Conservation (phyloP, 2,113 vertebrate species). For the Pogona vitticeps region DNA sequence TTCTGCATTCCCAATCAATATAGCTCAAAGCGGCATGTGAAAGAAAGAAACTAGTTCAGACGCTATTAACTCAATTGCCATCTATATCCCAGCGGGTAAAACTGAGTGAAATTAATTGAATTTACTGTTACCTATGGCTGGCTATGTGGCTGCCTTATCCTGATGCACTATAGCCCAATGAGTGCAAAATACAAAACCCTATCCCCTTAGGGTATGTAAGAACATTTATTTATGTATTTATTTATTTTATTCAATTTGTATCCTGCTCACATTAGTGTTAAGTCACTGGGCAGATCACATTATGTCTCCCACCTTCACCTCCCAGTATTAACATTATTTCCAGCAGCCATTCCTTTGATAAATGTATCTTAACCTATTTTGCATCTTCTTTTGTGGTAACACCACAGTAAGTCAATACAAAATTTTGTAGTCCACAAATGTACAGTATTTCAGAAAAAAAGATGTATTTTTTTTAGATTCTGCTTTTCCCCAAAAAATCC, state of each 20-base stretch:
- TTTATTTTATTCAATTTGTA: too few species aligned
- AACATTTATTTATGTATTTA: too few species aligned
- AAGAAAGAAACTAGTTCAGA: background rate
- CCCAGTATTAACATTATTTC: background rate
- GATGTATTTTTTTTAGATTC: background rate
- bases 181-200: background rate
- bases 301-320: background rate
- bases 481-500: background rate
- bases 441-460: background rate
- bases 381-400: background rate
- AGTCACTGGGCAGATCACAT: too few species aligned
- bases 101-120: slow-evolving; percentile 23
- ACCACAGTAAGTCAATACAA: background rate
- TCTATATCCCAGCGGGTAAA: background rate
- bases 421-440: background rate
- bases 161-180: slow-evolving; percentile 1
- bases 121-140: background rate
- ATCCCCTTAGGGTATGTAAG: too few species aligned
- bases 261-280: too few species aligned
- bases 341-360: background rate
- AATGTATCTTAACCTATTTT: background rate
- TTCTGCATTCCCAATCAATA: background rate
- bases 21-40: background rate
- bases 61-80: background rate
- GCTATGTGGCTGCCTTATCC: background rate